Conservation (phyloP, 2,797 vertebrate genomes). For the Coreius guichenoti region DNA sequence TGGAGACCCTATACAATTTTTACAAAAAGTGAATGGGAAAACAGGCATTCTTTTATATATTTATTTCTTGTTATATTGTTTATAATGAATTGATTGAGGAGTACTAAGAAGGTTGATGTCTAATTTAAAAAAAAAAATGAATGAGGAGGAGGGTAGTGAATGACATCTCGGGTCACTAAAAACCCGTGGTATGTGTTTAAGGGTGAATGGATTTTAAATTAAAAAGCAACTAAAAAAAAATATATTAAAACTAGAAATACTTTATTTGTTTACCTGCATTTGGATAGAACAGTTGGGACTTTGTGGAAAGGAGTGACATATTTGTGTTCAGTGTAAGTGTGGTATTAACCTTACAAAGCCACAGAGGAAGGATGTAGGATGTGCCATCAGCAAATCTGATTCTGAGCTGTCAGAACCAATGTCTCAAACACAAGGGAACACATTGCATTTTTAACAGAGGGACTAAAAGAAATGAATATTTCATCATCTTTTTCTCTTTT, state of each 20-base stretch:
- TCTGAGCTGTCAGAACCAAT: constrained; percentile 33
- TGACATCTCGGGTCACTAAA: no score
- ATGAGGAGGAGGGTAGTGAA: no score
- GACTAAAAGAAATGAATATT: constrained; percentile 54
- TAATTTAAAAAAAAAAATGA: no score
- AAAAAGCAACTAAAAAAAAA: neutral
- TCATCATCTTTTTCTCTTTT: constrained; percentile 23
- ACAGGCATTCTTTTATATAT: no score
- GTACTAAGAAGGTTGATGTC: no score
- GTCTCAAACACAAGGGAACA: constrained; percentile 32
- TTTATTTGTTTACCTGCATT: neutral
- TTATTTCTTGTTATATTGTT: no score
- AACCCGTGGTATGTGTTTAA: no score
- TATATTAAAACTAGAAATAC: neutral
- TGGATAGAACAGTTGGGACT: neutral
- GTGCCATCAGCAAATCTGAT: constrained; percentile 16
- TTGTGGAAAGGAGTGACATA: constrained; percentile 1
- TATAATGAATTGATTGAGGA: no score
- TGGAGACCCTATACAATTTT: no score
- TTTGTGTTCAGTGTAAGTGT: neutral
- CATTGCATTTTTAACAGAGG: constrained; percentile 47
- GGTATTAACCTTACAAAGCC: constrained; percentile 17
- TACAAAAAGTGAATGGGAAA: no score
- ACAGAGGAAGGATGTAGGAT: constrained; percentile 6
- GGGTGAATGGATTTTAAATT: no score